These are phyloP conservation scores for Buathra laborator DNA, from an alignment of 2,888 invertebrate species.

Conservation along the genomic window DNA sequence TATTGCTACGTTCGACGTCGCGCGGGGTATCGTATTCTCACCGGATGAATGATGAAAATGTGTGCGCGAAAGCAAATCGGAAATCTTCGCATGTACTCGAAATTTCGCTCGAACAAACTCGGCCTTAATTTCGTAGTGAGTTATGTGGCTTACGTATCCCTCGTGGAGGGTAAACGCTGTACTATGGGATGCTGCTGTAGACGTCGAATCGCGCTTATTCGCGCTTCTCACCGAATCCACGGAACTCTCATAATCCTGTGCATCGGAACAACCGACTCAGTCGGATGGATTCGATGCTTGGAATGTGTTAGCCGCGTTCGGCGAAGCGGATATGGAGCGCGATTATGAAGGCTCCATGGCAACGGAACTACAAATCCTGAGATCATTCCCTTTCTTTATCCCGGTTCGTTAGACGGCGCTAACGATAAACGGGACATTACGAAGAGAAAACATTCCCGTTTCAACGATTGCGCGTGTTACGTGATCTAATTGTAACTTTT, in stretches of 20 bases:
- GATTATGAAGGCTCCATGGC: neutral
- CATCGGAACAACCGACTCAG: slow-evolving; percentile 1
- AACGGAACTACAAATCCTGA: neutral
- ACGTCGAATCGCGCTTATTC: neutral
- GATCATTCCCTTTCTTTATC: too few species aligned
- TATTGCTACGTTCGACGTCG: neutral
- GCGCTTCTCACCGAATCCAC: neutral
- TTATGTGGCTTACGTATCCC: neutral
- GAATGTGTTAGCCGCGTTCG: neutral
- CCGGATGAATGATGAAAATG: neutral
- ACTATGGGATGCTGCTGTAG: neutral
- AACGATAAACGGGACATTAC: too few species aligned
- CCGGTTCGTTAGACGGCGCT: too few species aligned
- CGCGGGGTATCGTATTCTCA: neutral
- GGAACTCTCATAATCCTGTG: neutral
- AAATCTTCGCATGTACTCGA: neutral
- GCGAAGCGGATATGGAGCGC: neutral
- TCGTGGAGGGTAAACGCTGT: neutral
- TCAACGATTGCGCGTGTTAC: too few species aligned
- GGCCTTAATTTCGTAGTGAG: neutral
- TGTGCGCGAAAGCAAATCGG: neutral
- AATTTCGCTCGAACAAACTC: neutral
- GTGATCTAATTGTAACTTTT: too few species aligned
- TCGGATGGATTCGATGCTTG: neutral
- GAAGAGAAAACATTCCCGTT: too few species aligned